A percentile compares a stretch with the other conserved stretches of the same genome.
These are phyloP conservation scores for Protosalanx chinensis DNA, from an alignment of 2,797 vertebrate species.

Conservation along the genomic window DNA sequence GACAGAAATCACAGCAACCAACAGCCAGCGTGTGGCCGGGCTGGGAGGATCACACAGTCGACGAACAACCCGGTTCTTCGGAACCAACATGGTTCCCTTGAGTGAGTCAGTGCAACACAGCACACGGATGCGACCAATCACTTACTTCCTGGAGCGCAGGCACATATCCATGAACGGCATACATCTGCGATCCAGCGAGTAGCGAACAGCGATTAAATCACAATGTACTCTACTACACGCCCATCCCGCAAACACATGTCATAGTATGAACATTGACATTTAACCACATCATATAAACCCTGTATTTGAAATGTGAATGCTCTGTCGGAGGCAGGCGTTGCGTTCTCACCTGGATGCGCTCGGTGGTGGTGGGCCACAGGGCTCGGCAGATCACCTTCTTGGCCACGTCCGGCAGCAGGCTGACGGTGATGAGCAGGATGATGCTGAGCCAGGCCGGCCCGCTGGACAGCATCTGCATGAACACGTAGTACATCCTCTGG, in stretches of 20 bases:
- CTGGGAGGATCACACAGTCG: not conserved
- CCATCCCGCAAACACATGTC: not conserved
- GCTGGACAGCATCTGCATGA: constrained; percentile 95
- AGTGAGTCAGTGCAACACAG: not conserved
- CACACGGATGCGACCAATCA: constrained; percentile 25
- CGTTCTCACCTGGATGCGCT: constrained; percentile 86
- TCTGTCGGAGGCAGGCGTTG: not conserved
- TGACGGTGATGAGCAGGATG: constrained; percentile 83
- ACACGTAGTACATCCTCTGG: constrained; percentile 98
- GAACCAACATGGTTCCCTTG: no score
- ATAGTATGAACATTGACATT: constrained; percentile 1
- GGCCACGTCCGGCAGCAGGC: constrained; percentile 91
- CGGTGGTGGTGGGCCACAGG: constrained; percentile 91
- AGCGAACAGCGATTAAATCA: no score
- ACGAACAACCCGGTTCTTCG: not conserved
- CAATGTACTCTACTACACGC: no score
- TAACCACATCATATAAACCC: not conserved
- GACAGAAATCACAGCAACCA: constrained; percentile 11
- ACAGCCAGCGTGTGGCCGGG: not conserved
- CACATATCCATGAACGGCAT: constrained; percentile 50
- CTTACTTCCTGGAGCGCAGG: constrained; percentile 61
- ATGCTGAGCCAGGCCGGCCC: constrained; percentile 95
- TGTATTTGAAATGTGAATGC: not conserved
- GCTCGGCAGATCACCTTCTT: constrained; percentile 90
- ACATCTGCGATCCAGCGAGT: constrained; percentile 56